Evolutionary conservation across 1,140 invertebrate genomes (phyloP).

Genomic region (Oreohelix idahoensis): DNA sequence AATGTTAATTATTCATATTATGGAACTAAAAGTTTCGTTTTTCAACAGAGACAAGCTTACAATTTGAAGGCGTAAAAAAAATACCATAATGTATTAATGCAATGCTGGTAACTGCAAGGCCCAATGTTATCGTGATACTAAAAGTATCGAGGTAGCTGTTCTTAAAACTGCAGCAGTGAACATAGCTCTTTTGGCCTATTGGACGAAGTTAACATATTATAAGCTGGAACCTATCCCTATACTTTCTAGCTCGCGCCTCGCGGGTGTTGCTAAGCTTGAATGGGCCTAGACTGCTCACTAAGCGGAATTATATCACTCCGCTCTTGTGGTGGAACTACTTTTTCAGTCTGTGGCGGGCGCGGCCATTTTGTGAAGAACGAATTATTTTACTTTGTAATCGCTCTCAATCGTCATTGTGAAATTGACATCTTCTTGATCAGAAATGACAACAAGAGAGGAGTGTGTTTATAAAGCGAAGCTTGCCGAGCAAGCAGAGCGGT

Average conservation of each 20-base stretch:
- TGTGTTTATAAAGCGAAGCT: slow-evolving; percentile 70
- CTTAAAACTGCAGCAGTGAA: too few species aligned
- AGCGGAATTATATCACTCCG: slow-evolving; percentile 25
- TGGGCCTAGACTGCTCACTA: slow-evolving; percentile 32
- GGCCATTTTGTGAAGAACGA: slow-evolving; percentile 55
- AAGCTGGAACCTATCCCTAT: not conserved
- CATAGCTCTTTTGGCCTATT: too few species aligned
- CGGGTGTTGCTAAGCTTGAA: slow-evolving; percentile 37
- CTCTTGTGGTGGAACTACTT: slow-evolving; percentile 50
- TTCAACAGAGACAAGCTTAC: too few species aligned
- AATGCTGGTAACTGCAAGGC: too few species aligned
- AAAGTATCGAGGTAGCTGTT: too few species aligned
- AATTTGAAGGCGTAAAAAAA: too few species aligned
- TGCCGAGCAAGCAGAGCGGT: slow-evolving; percentile 73
- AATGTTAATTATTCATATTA: too few species aligned
- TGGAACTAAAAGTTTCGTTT: too few species aligned
- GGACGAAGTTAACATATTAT: not conserved
- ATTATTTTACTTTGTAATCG: slow-evolving; percentile 50
- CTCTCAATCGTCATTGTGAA: slow-evolving; percentile 52
- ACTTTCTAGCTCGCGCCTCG: not conserved
- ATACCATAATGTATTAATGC: too few species aligned
- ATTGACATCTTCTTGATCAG: slow-evolving; percentile 47
- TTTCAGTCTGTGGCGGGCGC: slow-evolving; percentile 61
- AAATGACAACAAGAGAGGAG: slow-evolving; percentile 67
- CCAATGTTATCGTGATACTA: too few species aligned